Conservation (phyloP, 2,888 invertebrate species). For the Phlogophora meticulosa region DNA sequence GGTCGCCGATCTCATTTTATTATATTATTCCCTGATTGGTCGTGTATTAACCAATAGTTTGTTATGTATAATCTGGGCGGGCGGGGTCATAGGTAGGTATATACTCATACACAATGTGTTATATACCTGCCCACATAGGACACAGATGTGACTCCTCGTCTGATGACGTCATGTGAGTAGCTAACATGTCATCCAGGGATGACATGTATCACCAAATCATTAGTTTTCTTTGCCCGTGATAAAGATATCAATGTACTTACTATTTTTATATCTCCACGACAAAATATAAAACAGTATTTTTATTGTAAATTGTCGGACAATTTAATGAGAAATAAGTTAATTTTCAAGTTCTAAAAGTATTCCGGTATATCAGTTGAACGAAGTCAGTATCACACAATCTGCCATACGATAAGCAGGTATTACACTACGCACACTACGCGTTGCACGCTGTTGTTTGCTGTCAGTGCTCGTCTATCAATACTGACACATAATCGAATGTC, state of each 20-base stretch:
- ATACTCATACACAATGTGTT: conserved; percentile 7
- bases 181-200: background rate
- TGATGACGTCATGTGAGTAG: background rate
- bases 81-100: conserved; percentile 20
- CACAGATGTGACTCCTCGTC: conserved; percentile 8
- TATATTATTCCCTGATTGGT: conserved; percentile 60
- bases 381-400: too few relatives aligned
- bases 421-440: too few relatives aligned
- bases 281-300: background rate
- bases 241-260: background rate
- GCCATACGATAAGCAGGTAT: too few relatives aligned
- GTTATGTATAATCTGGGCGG: conserved; percentile 13
- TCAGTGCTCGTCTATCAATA: too few relatives aligned
- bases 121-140: background rate
- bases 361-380: too few relatives aligned
- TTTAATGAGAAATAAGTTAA: too few relatives aligned
- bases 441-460: too few relatives aligned
- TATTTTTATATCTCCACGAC: background rate
- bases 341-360: too few relatives aligned
- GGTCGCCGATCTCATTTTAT: conserved; percentile 40
- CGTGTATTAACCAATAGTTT: conserved; percentile 58
- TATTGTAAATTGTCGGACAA: background rate
- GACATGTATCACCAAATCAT: background rate
- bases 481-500: too few relatives aligned
- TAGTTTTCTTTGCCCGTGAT: too few relatives aligned